phyloP scores from a whole-genome alignment of 2,797 vertebrate genomes.

The Sitta carolinensis region DNA sequence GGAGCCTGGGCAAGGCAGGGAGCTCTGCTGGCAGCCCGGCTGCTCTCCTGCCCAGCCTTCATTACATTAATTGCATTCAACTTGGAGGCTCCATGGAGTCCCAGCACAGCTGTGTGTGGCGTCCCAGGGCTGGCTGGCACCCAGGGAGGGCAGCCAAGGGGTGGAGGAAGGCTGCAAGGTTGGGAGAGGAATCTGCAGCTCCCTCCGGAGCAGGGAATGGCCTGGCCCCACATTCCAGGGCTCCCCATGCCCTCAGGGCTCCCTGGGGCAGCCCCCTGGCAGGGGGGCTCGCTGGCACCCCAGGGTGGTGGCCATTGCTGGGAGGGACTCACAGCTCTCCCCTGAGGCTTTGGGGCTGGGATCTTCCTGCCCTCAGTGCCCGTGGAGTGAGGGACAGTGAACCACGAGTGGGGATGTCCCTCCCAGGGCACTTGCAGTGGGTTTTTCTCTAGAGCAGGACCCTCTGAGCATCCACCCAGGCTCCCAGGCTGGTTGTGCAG shows the following conservation, averaged over 20 bases:
- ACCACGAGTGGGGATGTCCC: background rate
- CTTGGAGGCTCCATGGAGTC: constrained; percentile 41
- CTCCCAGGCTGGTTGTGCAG: background rate
- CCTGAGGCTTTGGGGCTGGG: background rate
- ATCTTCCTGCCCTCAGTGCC: background rate
- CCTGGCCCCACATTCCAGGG: fast-evolving
- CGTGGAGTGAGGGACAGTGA: fast-evolving
- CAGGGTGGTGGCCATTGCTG: background rate
- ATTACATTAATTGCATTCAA: background rate
- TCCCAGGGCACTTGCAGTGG: background rate
- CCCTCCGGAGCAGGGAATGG: background rate
- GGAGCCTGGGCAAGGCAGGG: background rate
- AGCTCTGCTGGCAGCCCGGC: background rate
- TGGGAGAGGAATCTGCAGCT: constrained; percentile 11
- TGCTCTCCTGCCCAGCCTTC: background rate
- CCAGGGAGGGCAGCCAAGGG: constrained; percentile 7
- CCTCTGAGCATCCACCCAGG: background rate
- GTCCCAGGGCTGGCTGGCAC: constrained; percentile 62
- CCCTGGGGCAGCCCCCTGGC: background rate
- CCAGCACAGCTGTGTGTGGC: background rate
- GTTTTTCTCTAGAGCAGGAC: background rate
- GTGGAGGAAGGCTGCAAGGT: background rate
- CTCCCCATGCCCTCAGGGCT: background rate
- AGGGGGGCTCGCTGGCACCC: background rate
- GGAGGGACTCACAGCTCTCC: background rate